Evolutionary conservation across 2,888 invertebrate species (phyloP).

Genomic region (Erpobdella octoculata): DNA sequence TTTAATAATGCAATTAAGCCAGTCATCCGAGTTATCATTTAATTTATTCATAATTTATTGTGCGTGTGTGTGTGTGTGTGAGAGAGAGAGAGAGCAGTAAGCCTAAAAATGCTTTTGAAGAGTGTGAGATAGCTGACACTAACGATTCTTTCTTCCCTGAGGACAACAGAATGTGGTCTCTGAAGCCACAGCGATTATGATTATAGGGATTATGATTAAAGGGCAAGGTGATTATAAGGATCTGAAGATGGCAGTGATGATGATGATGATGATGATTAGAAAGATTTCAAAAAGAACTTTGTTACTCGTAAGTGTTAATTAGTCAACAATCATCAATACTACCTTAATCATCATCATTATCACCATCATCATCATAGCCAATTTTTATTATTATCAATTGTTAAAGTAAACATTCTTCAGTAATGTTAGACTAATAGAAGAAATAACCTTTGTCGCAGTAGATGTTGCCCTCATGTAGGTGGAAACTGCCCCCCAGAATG

Average conservation of each 20-base stretch:
- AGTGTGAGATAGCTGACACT: no score
- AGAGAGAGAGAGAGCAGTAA: no score
- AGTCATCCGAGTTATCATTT: no score
- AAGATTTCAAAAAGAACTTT: not conserved
- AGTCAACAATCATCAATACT: not conserved
- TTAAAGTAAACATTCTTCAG: not conserved
- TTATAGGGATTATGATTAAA: not conserved
- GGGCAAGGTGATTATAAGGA: not conserved
- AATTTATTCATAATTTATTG: no score
- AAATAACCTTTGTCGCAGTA: conserved; percentile 83
- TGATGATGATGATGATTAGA: not conserved
- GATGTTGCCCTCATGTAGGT: conserved; percentile 86
- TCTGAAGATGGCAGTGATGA: not conserved
- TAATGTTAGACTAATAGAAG: no score
- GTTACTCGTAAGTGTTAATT: not conserved
- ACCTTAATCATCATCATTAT: not conserved
- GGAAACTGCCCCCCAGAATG: conserved; percentile 93
- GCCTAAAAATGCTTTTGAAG: no score
- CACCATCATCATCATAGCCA: not conserved
- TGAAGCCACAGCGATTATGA: not conserved
- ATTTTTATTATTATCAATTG: not conserved
- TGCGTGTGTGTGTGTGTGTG: no score
- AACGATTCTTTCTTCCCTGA: no score
- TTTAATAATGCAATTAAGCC: no score
- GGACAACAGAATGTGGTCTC: no score